These are phyloP conservation scores for Caenorhabditis plicata DNA, from an alignment of 2,888 invertebrate genomes.

Conservation along the genomic window DNA sequence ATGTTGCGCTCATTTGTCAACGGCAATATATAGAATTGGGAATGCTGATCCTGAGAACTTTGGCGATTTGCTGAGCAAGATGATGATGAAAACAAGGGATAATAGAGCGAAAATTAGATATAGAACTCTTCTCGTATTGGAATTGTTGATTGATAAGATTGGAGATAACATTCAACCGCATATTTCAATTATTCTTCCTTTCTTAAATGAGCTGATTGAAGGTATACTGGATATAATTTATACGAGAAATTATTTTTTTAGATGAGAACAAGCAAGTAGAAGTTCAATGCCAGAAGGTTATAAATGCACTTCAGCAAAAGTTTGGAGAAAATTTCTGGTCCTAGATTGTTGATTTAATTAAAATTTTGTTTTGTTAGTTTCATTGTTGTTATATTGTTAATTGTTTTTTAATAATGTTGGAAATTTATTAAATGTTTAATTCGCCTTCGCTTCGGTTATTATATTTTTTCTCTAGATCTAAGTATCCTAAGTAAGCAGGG, in stretches of 20 bases:
- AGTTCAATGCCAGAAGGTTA: conserved; percentile 53
- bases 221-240: conserved; percentile 19
- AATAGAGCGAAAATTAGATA: conserved; percentile 43
- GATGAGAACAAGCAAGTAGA: conserved; percentile 57
- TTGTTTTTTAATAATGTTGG: conserved; percentile 1
- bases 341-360: conserved; percentile 7
- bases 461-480: no score
- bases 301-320: conserved; percentile 49
- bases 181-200: conserved; percentile 53
- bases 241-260: conserved; percentile 14
- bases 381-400: conserved; percentile 6
- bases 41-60: conserved; percentile 41
- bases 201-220: conserved; percentile 55
- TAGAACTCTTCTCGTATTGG: conserved; percentile 53
- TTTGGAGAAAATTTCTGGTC: conserved; percentile 49
- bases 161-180: conserved; percentile 58
- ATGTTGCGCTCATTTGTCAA: conserved; percentile 47
- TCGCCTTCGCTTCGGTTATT: no score
- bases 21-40: conserved; percentile 39
- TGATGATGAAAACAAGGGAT: conserved; percentile 44
- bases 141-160: conserved; percentile 48
- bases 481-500: no score
- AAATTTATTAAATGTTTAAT: no score
- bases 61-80: conserved; percentile 37
- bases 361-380: neutral